phyloP scores from a whole-genome alignment of 2,113 vertebrate species.

The Anolis sagrei region DNA sequence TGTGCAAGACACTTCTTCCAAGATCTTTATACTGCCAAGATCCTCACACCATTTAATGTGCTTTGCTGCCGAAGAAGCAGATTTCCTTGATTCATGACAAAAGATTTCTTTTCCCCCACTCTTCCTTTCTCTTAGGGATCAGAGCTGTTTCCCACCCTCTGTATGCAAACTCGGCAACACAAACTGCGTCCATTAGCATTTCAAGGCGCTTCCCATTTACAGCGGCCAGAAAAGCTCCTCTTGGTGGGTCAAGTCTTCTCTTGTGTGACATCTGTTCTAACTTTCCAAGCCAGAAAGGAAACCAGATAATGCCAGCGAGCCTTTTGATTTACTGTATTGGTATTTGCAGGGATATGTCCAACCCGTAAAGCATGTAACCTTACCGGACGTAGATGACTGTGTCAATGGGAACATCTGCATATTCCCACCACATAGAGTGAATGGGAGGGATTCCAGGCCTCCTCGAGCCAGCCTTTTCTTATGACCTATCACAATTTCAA shows the following conservation, averaged over 20 bases:
- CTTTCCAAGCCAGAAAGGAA: slow-evolving; percentile 94
- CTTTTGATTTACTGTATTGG: slow-evolving; percentile 93
- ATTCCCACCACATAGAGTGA: slow-evolving; percentile 58
- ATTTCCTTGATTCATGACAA: slow-evolving; percentile 88
- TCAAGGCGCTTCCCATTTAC: slow-evolving; percentile 91
- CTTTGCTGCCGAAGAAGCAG: slow-evolving; percentile 79
- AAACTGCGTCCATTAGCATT: slow-evolving; percentile 92
- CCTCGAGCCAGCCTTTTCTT: slow-evolving; percentile 54
- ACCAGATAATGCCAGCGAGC: slow-evolving; percentile 87
- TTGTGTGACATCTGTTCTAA: slow-evolving; percentile 94
- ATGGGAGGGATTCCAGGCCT: slow-evolving; percentile 49
- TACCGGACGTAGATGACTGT: slow-evolving; percentile 67
- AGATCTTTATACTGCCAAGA: slow-evolving; percentile 69
- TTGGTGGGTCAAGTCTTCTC: slow-evolving; percentile 88
- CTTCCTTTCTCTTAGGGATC: slow-evolving; percentile 75
- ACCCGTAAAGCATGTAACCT: slow-evolving; percentile 70
- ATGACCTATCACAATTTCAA: slow-evolving; percentile 48
- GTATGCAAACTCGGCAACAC: slow-evolving; percentile 87
- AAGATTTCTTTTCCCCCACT: slow-evolving; percentile 68
- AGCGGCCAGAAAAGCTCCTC: slow-evolving; percentile 90
- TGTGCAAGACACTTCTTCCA: slow-evolving; percentile 70
- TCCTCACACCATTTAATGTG: slow-evolving; percentile 70
- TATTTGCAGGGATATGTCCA: slow-evolving; percentile 74
- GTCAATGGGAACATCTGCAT: slow-evolving; percentile 63
- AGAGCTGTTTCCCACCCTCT: slow-evolving; percentile 89